Base-by-base conservation (phyloP, 2,113 vertebrate species). In the Glareola pratincola region DNA sequence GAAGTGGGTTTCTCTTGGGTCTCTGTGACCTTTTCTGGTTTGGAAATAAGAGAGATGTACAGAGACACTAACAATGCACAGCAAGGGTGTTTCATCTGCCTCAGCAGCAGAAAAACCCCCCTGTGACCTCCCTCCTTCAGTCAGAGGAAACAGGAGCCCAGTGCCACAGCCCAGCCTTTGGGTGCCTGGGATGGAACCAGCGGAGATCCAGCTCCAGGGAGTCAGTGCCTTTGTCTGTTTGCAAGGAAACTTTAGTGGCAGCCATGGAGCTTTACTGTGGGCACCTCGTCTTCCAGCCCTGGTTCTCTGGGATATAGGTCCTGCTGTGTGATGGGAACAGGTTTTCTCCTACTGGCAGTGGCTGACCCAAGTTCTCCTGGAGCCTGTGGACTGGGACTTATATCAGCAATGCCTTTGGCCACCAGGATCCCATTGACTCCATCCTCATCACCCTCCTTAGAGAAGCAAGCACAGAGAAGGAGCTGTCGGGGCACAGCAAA, bases 1-100 rank as follows among this genome's bases (percentile, higher is more conserved):
- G 91, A 95, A 92, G 91, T 85, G 84, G 91, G 57, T 95, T 96
- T 97, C 78, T 94, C 89, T 88, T 51, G 91, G 94, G 81, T 88
- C 81, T 92, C 62, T 11, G 62, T 91, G 91, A 96, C 91, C 80
- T 95, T 94, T 88, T 87, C 95, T 91, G 95, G 67, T 94, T 94
- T 94, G 91, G 95, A 95, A 96, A 62, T 30, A 57, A 64, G 6
- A 75, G 80, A 85, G 36, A 81, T 48, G 66, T 51, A 80, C 57
- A 27, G 73, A 95, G 94, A 69, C 1, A 6, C 47, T 79, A 53
- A 79, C 63, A 79, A 56, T 57, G 47, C 77, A 37, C 54, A 72
- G 67, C 13, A 9, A 94, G 69, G 83, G 59, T 56, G 66, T 94
- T 93, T 90, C 69, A 82, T 14, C 39, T 78, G 84, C 67, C 71